These are phyloP conservation scores for Caradrina kadenii DNA, from an alignment of 2,888 invertebrate genomes.

Conservation along the genomic window DNA sequence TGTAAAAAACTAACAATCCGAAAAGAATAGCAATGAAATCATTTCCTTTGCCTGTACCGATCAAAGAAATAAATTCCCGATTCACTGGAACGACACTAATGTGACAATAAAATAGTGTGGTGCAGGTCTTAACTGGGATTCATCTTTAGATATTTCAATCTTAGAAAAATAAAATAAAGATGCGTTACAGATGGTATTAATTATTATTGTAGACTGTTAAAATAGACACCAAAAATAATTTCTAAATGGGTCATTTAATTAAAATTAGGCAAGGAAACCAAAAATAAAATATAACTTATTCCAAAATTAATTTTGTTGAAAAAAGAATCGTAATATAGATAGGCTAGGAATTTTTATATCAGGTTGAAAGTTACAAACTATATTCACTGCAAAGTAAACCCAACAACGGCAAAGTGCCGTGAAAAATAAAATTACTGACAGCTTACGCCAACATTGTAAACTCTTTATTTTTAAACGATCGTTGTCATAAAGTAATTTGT, in stretches of 20 bases:
- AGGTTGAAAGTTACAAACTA: not conserved
- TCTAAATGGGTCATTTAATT: no score
- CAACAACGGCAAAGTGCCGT: not conserved
- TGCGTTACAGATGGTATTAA: no score
- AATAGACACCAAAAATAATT: no score
- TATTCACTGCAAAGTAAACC: conserved; percentile 1
- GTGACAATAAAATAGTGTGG: conserved; percentile 16
- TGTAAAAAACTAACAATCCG: conserved; percentile 11
- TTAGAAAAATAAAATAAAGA: not conserved
- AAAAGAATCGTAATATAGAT: not conserved
- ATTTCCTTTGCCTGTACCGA: conserved; percentile 40
- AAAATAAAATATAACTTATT: not conserved
- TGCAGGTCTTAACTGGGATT: conserved; percentile 2
- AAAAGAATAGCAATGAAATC: conserved; percentile 35
- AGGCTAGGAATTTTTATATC: not conserved
- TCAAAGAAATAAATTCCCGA: conserved; percentile 43
- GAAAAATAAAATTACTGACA: conserved; percentile 2
- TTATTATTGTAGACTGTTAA: no score
- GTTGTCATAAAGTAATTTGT: conserved; percentile 15
- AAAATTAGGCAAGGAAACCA: no score
- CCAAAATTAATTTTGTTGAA: not conserved
- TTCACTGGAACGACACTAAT: conserved; percentile 18
- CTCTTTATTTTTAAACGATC: conserved; percentile 16
- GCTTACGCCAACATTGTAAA: conserved; percentile 9
- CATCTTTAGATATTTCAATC: not conserved